These are phyloP conservation scores for Urocolius indicus DNA, from an alignment of 2,113 vertebrate species.

Conservation along the genomic window DNA sequence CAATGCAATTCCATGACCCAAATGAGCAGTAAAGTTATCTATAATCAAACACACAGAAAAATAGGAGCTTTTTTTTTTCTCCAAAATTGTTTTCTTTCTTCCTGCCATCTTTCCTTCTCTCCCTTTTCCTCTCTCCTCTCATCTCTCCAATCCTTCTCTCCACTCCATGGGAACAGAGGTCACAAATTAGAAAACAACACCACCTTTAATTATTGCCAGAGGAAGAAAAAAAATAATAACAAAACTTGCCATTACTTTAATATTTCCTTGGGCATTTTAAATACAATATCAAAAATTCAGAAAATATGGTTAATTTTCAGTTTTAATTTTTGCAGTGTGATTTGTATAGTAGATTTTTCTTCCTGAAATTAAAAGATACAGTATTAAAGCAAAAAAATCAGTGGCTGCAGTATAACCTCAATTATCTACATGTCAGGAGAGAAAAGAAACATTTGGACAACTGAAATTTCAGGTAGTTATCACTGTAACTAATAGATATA, in stretches of 20 bases:
- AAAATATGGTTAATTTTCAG: neutral
- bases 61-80: neutral
- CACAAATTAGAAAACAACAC: neutral
- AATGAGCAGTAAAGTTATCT: neutral
- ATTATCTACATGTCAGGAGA: neutral
- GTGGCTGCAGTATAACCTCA: neutral
- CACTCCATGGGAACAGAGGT: neutral
- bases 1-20: neutral
- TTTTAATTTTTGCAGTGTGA: neutral
- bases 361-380: neutral
- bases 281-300: neutral
- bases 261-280: neutral
- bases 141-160: no score
- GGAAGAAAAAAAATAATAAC: neutral
- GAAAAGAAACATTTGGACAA: neutral
- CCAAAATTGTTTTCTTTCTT: neutral
- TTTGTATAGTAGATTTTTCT: neutral
- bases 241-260: neutral
- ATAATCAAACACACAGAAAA: neutral
- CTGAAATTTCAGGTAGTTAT: neutral
- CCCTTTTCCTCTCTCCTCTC: neutral
- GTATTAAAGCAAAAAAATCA: neutral
- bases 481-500: neutral
- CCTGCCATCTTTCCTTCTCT: no score
- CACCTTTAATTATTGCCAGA: neutral